A percentile compares a stretch with the other conserved stretches of the same genome.
phyloP scores from a whole-genome alignment of 2,113 vertebrate genomes.

The Origma solitaria region DNA sequence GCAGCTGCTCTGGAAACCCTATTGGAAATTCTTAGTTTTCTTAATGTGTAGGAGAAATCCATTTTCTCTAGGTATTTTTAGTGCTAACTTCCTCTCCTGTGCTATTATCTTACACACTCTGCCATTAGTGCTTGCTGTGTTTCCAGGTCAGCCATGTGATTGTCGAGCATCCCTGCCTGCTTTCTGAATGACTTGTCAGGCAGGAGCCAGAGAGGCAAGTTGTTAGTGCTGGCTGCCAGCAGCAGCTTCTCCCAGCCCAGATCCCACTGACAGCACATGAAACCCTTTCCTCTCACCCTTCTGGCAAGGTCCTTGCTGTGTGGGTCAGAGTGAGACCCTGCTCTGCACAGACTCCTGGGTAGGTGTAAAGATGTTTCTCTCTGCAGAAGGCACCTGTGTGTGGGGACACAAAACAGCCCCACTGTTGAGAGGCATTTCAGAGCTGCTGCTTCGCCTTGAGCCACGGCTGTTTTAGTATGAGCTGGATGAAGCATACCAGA shows the following conservation, averaged over 20 bases:
- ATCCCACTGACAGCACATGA: not conserved
- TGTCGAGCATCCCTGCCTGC: conserved; percentile 57
- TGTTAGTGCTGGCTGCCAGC: not conserved
- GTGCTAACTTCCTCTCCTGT: conserved; percentile 44
- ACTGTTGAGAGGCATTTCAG: conserved; percentile 9
- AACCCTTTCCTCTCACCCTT: not conserved
- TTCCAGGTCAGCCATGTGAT: conserved; percentile 61
- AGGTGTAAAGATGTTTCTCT: conserved; percentile 29
- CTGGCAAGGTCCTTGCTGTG: not conserved
- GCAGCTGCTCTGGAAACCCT: conserved; percentile 42
- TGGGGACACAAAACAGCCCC: conserved; percentile 47
- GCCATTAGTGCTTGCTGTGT: conserved; percentile 61
- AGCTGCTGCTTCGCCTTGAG: not conserved
- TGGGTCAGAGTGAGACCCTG: not conserved
- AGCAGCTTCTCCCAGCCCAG: not conserved
- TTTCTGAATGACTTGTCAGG: conserved; percentile 23
- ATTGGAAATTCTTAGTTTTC: conserved; percentile 58
- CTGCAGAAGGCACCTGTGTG: conserved; percentile 31
- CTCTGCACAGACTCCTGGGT: not conserved
- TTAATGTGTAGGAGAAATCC: conserved; percentile 60
- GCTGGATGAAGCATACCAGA: not conserved
- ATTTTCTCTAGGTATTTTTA: conserved; percentile 73
- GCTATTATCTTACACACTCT: conserved; percentile 56
- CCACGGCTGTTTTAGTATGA: not conserved
- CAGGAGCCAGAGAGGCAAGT: conserved; percentile 18